Percentiles rank a stretch among this genome's conserved stretches.
Conservation (phyloP, 2,888 invertebrate species). For the Cyrtodaria siliqua region DNA sequence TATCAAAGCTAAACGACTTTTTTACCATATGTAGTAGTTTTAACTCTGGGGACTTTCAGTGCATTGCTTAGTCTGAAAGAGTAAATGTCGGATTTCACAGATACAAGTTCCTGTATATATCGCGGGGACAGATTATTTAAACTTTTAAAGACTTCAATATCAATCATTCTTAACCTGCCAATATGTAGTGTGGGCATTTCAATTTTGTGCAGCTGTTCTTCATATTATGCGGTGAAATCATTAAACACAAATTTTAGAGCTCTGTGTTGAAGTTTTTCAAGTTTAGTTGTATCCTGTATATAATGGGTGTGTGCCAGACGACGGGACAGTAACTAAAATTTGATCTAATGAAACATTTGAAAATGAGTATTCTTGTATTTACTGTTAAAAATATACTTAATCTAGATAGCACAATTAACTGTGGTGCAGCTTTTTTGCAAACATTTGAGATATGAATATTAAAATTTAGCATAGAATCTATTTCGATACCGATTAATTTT, state of each 20-base stretch:
- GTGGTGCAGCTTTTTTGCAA: constrained; percentile 11
- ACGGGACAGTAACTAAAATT: constrained; percentile 21
- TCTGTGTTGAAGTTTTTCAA: constrained; percentile 19
- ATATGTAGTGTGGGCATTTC: neutral
- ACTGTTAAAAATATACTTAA: constrained; percentile 8
- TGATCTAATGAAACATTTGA: constrained; percentile 3
- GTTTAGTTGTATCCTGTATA: constrained; percentile 6
- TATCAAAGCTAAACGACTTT: constrained; percentile 24
- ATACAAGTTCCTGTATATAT: constrained; percentile 9
- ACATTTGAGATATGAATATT: constrained; percentile 6
- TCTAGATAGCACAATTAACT: constrained; percentile 13
- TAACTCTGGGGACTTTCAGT: constrained; percentile 8
- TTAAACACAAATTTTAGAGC: constrained; percentile 14
- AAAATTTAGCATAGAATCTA: constrained; percentile 3
- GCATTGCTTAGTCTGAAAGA: constrained; percentile 19
- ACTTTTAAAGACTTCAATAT: neutral
- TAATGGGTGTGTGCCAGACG: constrained; percentile 17
- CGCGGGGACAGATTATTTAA: constrained; percentile 3
- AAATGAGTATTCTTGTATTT: constrained; percentile 1
- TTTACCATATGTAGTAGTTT: constrained; percentile 18
- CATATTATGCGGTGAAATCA: too few relatives aligned
- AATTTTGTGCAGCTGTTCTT: neutral
- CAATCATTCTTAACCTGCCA: neutral
- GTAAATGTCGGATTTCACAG: constrained; percentile 2
- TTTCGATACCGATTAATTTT: neutral